A percentile compares a stretch with the other conserved stretches of the same genome.
Conservation (phyloP, 1,140 invertebrate genomes). For the Holcopasites calliopsidis region DNA sequence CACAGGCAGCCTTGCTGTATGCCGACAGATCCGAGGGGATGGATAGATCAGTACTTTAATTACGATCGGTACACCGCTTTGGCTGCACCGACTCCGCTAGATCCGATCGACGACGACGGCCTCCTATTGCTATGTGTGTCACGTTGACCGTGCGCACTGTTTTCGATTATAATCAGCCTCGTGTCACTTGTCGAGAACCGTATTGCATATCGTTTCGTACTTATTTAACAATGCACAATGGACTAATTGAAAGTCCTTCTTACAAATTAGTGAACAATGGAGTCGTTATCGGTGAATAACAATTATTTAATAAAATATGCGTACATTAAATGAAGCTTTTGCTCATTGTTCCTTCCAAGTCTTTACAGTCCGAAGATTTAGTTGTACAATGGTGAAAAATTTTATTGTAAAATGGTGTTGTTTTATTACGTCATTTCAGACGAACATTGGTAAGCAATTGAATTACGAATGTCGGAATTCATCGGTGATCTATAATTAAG, state of each 20-base stretch:
- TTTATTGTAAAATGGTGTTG: no score
- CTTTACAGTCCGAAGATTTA: no score
- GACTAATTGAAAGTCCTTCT: neutral
- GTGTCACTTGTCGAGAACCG: neutral
- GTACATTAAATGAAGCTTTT: no score
- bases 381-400: no score
- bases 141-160: constrained; percentile 16
- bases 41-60: constrained; percentile 71
- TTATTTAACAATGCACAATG: neutral
- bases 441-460: no score
- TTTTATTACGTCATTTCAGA: no score
- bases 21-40: constrained; percentile 67
- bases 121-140: constrained; percentile 46
- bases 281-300: neutral
- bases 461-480: no score
- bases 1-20: constrained; percentile 61
- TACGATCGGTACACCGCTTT: constrained; percentile 47
- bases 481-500: no score
- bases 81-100: constrained; percentile 17
- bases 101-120: constrained; percentile 46
- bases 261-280: neutral
- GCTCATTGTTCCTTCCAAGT: no score
- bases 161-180: constrained; percentile 42
- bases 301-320: no score
- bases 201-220: constrained; percentile 21